These are phyloP conservation scores for Crocodylus rhombifer DNA, from an alignment of 2,797 vertebrate species.

Conservation along the genomic window DNA sequence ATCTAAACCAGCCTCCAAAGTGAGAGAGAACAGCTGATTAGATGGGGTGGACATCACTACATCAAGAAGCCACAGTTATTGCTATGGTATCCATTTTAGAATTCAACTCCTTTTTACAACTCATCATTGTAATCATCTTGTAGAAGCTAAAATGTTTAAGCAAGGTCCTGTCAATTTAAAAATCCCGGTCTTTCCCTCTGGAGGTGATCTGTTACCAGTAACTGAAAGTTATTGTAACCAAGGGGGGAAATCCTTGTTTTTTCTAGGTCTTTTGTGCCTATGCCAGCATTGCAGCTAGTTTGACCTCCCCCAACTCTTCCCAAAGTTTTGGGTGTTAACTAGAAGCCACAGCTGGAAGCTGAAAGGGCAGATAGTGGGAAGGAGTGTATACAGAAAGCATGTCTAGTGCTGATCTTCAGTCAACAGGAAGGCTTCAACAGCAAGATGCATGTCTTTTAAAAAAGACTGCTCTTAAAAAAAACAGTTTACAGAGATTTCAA, in stretches of 20 bases:
- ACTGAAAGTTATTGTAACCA: not conserved
- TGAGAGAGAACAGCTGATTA: not conserved
- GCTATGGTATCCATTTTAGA: not conserved
- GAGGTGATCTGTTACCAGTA: not conserved
- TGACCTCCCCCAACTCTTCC: not conserved
- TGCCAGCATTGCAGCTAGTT: not conserved
- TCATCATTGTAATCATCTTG: not conserved
- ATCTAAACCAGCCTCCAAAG: not conserved
- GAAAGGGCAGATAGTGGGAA: not conserved
- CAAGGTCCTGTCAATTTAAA: not conserved
- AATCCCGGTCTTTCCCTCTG: not conserved
- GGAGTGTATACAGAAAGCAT: not conserved
- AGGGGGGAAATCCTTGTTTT: not conserved
- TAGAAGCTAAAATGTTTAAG: not conserved
- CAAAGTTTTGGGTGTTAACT: not conserved
- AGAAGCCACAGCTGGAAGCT: not conserved
- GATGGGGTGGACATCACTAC: rapidly evolving
- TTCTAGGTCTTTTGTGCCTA: not conserved
- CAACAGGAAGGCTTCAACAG: not conserved
- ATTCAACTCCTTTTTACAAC: not conserved
- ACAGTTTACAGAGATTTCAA: not conserved
- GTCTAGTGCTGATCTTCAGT: not conserved
- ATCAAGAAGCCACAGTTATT: not conserved
- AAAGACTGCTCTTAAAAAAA: not conserved
- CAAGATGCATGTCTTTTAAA: not conserved